Evolutionary conservation across 2,888 invertebrate species (phyloP), one percentile per base, ranked within the genome.

Genomic region (Electrophaes corylata): DNA sequence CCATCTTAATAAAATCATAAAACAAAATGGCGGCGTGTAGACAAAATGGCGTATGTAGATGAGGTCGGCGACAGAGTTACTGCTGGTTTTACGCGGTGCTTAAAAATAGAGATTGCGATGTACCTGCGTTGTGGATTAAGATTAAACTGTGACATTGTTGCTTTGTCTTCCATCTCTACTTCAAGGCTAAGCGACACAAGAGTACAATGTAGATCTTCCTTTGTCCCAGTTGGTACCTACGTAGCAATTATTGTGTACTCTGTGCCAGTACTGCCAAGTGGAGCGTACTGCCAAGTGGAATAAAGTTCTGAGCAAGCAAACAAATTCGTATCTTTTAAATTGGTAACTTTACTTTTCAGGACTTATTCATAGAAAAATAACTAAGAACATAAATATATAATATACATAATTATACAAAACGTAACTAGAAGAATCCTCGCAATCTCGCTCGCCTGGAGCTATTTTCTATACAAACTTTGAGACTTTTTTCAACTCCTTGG

Each of bases 1-100:
- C 62, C 73, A 69, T 70, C 67, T 72, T 72, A 64, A 49, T 63
- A 60, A 60, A 51, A 58, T 26, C 64, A 64, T 67, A 61, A 70
- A 66, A 64, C 65, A 71, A 71, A 66, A 74, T 75, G 67, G 65
- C 60, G 50, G 64, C 19, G 41, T 47, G 54, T 47, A 40, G 41
- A 49, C 48, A 52, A 60, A 56, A 56, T 60, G 56, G 47, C 46
- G 56, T 31, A 51, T 60, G 56, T 39, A 60, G 46, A 55, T 60
- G 53, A 49, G 58, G 43, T 64, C 49, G 57, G 53, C 10, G 20
- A 35, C 35, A 35, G n/a, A 43, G 62, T 62, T 62, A 66, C 64
- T 57, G 37, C 61, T 47, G 47, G 65, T 73, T 74, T 69, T 53
- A 72, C 55, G 59, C 20, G 54, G 52, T 47, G 59, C 56, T 66